Percentiles rank a stretch among this genome's conserved stretches.
Conservation (phyloP, 2,113 vertebrate genomes). For the Nycticorax nycticorax region DNA sequence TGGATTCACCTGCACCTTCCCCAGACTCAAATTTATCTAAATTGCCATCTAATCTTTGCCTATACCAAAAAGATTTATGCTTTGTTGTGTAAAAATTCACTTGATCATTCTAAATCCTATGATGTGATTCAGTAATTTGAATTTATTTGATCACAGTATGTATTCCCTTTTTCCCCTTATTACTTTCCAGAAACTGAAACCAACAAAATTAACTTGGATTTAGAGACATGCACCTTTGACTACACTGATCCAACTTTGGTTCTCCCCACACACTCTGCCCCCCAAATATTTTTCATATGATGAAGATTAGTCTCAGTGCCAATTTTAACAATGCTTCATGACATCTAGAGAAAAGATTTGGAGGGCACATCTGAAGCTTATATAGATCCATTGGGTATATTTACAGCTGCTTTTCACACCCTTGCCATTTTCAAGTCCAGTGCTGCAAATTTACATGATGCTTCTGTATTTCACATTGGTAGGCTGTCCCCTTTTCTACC, state of each 20-base stretch:
- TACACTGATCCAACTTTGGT: background rate
- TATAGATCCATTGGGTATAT: background rate
- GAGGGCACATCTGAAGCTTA: background rate
- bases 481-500: background rate
- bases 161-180: background rate
- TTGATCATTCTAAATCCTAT: background rate
- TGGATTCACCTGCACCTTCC: background rate
- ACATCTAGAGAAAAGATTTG: background rate
- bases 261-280: accelerated
- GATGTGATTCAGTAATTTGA: background rate
- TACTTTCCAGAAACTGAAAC: background rate
- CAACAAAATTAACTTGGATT: background rate
- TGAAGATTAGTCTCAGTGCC: background rate
- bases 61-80: background rate
- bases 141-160: background rate
- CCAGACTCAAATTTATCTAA: background rate
- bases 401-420: background rate
- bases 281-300: background rate
- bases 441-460: background rate
- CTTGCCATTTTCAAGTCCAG: background rate
- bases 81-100: background rate
- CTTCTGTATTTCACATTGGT: background rate
- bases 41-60: background rate
- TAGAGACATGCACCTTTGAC: background rate
- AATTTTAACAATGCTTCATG: background rate